Percentiles rank a stretch among this genome's conserved stretches.
These are phyloP conservation scores for Lycocerus yunnanus DNA, from an alignment of 2,888 invertebrate genomes.

Conservation along the genomic window DNA sequence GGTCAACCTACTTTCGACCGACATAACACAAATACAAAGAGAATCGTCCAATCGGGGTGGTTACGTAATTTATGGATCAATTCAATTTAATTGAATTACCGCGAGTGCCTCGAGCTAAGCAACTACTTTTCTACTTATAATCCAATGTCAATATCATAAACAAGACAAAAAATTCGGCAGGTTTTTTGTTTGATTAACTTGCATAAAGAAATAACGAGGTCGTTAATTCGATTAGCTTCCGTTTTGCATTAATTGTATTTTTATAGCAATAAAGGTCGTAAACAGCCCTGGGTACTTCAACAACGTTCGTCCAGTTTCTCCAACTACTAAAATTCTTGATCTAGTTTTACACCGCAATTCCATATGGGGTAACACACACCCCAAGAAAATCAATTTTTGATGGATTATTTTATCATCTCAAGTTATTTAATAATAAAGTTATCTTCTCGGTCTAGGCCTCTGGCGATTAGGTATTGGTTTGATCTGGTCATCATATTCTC, in stretches of 20 bases:
- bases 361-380: background rate
- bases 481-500: background rate
- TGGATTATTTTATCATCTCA: background rate
- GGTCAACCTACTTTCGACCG: background rate
- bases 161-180: conserved; percentile 7
- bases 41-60: conserved; percentile 21
- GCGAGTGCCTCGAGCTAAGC: conserved; percentile 11
- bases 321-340: background rate
- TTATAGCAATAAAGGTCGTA: too few relatives aligned
- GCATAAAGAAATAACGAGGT: background rate
- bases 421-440: background rate
- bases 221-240: background rate
- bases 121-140: conserved; percentile 20
- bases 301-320: background rate
- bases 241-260: background rate
- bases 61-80: conserved; percentile 27
- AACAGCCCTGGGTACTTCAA: too few relatives aligned
- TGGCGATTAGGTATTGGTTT: background rate
- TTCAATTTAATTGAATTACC: conserved; percentile 28
- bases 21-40: conserved; percentile 17
- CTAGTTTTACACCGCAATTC: background rate
- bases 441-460: background rate
- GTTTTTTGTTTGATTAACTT: background rate
- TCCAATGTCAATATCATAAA: conserved; percentile 25
- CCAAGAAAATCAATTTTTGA: background rate